A percentile compares a stretch with the other conserved stretches of the same genome.
These are phyloP conservation scores for Pteruthius melanotis DNA, from an alignment of 2,113 vertebrate genomes.

Conservation along the genomic window DNA sequence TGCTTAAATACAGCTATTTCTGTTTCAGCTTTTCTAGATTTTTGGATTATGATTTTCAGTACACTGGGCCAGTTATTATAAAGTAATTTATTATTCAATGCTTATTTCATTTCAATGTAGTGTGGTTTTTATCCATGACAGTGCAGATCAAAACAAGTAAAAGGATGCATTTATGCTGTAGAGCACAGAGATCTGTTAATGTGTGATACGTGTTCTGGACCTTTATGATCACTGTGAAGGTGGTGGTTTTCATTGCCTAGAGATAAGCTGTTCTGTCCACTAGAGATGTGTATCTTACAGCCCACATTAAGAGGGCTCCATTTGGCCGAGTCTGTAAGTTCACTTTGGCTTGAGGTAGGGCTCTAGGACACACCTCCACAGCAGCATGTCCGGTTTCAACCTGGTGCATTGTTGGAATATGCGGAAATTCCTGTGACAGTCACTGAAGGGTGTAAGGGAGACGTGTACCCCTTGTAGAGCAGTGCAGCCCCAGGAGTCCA, in stretches of 20 bases:
- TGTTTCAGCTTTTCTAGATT: background rate
- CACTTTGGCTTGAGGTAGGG: background rate
- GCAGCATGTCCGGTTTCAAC: background rate
- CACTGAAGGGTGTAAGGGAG: background rate
- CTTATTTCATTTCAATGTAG: background rate
- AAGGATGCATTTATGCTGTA: background rate
- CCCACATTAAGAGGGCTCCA: background rate
- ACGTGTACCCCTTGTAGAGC: rapidly evolving
- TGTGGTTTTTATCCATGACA: background rate
- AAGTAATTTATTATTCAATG: background rate
- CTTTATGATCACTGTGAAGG: background rate
- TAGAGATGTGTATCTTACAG: background rate
- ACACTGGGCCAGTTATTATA: background rate
- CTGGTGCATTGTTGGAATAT: background rate
- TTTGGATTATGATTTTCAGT: background rate
- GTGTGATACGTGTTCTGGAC: background rate
- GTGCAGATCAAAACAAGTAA: background rate
- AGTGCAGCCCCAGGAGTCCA: background rate
- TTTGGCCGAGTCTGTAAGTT: background rate
- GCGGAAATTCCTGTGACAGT: background rate
- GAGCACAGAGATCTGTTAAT: background rate
- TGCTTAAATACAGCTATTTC: background rate
- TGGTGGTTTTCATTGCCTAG: background rate
- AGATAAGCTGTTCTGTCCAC: background rate
- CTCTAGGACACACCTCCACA: background rate